These are phyloP conservation scores for Bombyx huttoni DNA, from an alignment of 2,888 invertebrate genomes.

Conservation along the genomic window DNA sequence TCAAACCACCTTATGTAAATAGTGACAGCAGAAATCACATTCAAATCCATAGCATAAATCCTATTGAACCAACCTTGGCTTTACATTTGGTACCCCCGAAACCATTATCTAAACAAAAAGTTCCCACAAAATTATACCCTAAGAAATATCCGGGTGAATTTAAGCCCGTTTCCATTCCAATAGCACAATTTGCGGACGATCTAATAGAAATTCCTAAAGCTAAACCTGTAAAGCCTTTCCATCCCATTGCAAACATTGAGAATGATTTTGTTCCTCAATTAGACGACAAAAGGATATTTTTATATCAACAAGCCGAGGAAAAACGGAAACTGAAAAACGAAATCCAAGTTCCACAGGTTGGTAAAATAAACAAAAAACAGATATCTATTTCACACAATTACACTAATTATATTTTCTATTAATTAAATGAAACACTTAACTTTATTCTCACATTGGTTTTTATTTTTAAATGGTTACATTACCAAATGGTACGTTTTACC, in stretches of 20 bases:
- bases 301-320: constrained; percentile 63
- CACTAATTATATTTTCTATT: neutral
- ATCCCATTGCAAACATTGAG: constrained; percentile 34
- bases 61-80: constrained; percentile 36
- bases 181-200: constrained; percentile 38
- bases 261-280: constrained; percentile 26
- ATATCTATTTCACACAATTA: neutral
- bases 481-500: too few relatives aligned
- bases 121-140: constrained; percentile 70
- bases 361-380: neutral
- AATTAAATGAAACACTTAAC: too few relatives aligned
- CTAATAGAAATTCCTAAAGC: constrained; percentile 49
- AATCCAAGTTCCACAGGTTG: constrained; percentile 2
- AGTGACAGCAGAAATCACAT: constrained; percentile 23
- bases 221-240: constrained; percentile 48
- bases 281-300: constrained; percentile 49
- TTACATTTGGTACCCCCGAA: constrained; percentile 40
- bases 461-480: too few relatives aligned
- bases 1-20: constrained; percentile 2
- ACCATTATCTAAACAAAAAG: constrained; percentile 33
- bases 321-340: constrained; percentile 54
- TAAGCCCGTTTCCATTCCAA: constrained; percentile 55
- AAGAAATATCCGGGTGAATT: constrained; percentile 71
- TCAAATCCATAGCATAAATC: constrained; percentile 17
- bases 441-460: too few relatives aligned